These are phyloP conservation scores for Brachirus orientalis DNA, from an alignment of 2,113 vertebrate species.

Conservation along the genomic window DNA sequence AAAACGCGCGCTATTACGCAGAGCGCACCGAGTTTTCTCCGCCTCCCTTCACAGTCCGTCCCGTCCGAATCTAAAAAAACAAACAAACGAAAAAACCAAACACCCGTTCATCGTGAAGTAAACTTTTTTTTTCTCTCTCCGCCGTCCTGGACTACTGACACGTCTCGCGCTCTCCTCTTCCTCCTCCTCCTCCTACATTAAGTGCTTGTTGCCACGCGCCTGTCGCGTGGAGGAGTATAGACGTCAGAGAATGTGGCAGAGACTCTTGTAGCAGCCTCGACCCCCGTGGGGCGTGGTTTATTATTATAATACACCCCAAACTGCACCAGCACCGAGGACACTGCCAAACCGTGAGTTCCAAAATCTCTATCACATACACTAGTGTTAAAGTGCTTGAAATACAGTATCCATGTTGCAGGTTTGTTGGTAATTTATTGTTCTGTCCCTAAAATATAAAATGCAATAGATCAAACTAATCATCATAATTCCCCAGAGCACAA, in stretches of 20 bases:
- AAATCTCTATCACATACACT: no score
- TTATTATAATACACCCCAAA: constrained; percentile 48
- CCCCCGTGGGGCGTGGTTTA: constrained; percentile 77
- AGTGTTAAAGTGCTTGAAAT: no score
- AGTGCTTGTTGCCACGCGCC: constrained; percentile 69
- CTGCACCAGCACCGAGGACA: background rate
- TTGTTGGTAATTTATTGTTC: no score
- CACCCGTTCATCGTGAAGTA: no score
- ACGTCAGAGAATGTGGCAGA: constrained; percentile 53
- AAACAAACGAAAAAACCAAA: no score
- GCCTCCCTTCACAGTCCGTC: constrained; percentile 21
- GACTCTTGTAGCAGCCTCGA: constrained; percentile 76
- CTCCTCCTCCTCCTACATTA: background rate
- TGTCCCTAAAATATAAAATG: no score
- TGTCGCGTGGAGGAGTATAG: constrained; percentile 77
- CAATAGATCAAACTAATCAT: no score
- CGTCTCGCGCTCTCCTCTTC: constrained; percentile 15
- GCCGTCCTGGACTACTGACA: constrained; percentile 1
- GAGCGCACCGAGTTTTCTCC: background rate
- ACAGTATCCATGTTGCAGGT: no score
- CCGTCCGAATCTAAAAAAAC: constrained; percentile 6
- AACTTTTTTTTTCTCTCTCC: background rate
- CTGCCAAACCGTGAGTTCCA: background rate
- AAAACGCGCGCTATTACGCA: constrained; percentile 21
- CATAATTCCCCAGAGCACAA: no score